A percentile compares a stretch with the other conserved stretches of the same genome.
Conservation (phyloP, 2,888 invertebrate genomes). For the Copidosoma aretas region DNA sequence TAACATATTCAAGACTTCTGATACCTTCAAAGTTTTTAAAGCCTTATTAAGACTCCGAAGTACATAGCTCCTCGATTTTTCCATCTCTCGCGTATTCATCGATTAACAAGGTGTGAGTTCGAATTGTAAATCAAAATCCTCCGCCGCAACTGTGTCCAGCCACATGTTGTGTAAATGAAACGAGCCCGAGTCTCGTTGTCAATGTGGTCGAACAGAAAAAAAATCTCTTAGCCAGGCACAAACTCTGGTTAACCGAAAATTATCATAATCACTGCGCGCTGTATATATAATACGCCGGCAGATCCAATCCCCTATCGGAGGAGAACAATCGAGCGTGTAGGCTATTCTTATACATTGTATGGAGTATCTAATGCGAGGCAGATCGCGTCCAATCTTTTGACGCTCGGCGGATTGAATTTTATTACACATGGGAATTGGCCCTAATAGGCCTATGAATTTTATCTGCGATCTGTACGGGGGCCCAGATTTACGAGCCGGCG, state of each 20-base stretch:
- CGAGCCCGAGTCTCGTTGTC: conserved; percentile 44
- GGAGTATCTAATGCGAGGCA: conserved; percentile 4
- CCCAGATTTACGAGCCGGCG: conserved; percentile 22
- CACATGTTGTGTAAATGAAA: conserved; percentile 36
- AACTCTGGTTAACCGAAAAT: conserved; percentile 21
- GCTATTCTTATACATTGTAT: too few relatives aligned
- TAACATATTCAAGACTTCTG: too few relatives aligned
- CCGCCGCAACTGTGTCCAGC: too few relatives aligned
- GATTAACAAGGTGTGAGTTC: too few relatives aligned
- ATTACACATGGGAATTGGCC: conserved; percentile 32
- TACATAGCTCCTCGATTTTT: too few relatives aligned
- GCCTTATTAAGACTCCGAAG: too few relatives aligned
- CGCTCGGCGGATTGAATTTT: conserved; percentile 23
- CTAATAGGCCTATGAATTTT: conserved; percentile 31
- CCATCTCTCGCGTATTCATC: too few relatives aligned
- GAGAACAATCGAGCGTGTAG: too few relatives aligned
- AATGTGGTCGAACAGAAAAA: conserved; percentile 12
- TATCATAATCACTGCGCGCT: conserved; percentile 23
- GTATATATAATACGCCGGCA: background rate
- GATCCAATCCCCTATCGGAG: too few relatives aligned
- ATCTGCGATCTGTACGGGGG: conserved; percentile 26
- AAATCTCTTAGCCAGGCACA: background rate
- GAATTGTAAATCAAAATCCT: too few relatives aligned
- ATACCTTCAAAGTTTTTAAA: too few relatives aligned
- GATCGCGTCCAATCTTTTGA: conserved; percentile 2